phyloP scores from a whole-genome alignment of 2,888 invertebrate genomes.

The Pachydiplax longipennis region DNA sequence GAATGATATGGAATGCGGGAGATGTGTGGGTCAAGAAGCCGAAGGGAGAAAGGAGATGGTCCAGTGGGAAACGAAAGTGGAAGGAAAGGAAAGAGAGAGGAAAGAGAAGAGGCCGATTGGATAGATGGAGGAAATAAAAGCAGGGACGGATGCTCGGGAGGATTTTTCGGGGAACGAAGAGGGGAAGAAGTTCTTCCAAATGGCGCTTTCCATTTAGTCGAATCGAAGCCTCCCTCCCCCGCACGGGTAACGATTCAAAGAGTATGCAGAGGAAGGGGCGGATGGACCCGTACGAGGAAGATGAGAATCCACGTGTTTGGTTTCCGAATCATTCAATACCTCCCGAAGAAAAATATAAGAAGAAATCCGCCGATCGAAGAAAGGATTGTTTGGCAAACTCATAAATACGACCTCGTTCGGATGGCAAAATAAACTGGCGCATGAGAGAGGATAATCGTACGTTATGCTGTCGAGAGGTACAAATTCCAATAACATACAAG shows the following conservation, averaged over 20 bases:
- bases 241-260: background rate
- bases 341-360: background rate
- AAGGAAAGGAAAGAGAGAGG: background rate
- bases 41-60: background rate
- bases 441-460: background rate
- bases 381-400: background rate
- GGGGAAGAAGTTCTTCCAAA: background rate
- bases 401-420: background rate
- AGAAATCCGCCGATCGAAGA: background rate
- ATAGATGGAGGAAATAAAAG: background rate
- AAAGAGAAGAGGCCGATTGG: background rate
- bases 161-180: background rate
- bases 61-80: background rate
- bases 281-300: background rate
- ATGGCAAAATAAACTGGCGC: background rate
- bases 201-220: constrained; percentile 29
- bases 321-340: background rate
- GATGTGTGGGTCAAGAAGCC: background rate
- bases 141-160: background rate
- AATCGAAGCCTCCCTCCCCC: background rate
- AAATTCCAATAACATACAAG: background rate
- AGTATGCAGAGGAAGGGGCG: constrained; percentile 1
- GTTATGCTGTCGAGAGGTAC: background rate
- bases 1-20: background rate
- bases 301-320: background rate